Base-by-base conservation (phyloP, 1,140 invertebrate genomes). In the Drosophila guanche region DNA sequence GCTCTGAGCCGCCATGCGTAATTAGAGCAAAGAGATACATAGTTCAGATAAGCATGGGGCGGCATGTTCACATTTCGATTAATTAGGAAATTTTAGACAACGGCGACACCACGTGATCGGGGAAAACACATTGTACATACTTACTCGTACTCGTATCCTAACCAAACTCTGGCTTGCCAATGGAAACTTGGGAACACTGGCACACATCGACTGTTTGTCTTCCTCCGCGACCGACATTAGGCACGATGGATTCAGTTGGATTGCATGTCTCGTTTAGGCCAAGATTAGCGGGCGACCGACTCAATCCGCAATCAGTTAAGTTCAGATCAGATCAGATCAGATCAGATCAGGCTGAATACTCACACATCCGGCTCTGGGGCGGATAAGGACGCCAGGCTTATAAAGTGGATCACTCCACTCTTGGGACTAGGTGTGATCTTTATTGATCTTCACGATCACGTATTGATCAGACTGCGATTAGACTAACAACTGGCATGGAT, bases 61-160 rank as follows among this genome's bases (percentile, higher is more conserved):
- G 51, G 70, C 57, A 81, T 70, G 77, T 81, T 73, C 73, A 77
- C 66, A 71, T 46, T 75, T 68, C 59, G 58, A 85, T 85, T 86
- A 81, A 88, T 81, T 76, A 71, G 83, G 73, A 61, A 85, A 77
- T 75, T 78, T 65, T 47, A 72, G 61, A 27, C 16, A 20, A 20
- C 68, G 61, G 59, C 65, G 76, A 37, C 33, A 37, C 33, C 10
- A 59, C 76, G 48, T 48, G 63, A 54, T 63, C 55, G 56, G 56
- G 80, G 77, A 52, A 85, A 77, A 76, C 78, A 81, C 78, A 60
- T 54, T 2, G 16, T 1, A 20, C 10, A 14, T 16, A 7, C 20
- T 27, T 42, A 29, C 6, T 29, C 27, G 27, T 29, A 7, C 27
- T 29, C 27, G 61, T 48, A 61, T 76, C 76, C 76, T 76, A 76